A percentile compares a stretch with the other conserved stretches of the same genome.
Conservation (phyloP, 2,113 vertebrate species). For the Natator depressus region DNA sequence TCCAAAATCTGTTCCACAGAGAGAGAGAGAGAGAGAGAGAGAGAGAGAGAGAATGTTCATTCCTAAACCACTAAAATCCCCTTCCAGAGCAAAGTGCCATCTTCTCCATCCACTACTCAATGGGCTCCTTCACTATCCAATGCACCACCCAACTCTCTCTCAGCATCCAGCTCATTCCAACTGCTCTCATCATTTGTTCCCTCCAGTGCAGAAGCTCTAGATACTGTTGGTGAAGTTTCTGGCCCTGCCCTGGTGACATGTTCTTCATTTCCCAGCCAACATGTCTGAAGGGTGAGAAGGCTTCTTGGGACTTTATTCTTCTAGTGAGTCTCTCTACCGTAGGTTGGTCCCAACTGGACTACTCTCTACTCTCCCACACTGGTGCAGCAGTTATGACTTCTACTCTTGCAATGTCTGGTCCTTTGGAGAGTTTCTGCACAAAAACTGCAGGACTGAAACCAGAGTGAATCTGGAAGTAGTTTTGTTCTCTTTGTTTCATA, state of each 20-base stretch:
- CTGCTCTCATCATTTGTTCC: neutral
- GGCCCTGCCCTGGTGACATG: neutral
- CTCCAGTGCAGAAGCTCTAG: neutral
- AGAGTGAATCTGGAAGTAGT: neutral
- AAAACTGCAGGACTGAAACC: neutral
- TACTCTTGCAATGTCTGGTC: neutral
- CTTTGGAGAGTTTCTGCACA: neutral
- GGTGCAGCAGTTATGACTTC: neutral
- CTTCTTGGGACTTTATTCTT: neutral
- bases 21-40: neutral
- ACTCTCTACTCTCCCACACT: neutral
- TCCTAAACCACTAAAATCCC: neutral
- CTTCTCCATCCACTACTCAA: neutral
- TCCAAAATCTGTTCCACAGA: neutral
- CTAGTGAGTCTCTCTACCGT: neutral
- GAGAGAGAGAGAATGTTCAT: neutral
- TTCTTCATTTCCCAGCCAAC: neutral
- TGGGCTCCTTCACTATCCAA: neutral
- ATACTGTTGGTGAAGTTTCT: neutral
- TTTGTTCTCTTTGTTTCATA: slow-evolving; percentile 21
- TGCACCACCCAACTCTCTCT: neutral
- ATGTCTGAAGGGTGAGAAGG: neutral
- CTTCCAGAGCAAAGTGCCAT: neutral
- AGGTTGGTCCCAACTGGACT: neutral
- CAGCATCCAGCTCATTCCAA: neutral